Percentiles rank a stretch among this genome's conserved stretches.
Conservation (phyloP, 2,888 invertebrate genomes). For the Timema podura region DNA sequence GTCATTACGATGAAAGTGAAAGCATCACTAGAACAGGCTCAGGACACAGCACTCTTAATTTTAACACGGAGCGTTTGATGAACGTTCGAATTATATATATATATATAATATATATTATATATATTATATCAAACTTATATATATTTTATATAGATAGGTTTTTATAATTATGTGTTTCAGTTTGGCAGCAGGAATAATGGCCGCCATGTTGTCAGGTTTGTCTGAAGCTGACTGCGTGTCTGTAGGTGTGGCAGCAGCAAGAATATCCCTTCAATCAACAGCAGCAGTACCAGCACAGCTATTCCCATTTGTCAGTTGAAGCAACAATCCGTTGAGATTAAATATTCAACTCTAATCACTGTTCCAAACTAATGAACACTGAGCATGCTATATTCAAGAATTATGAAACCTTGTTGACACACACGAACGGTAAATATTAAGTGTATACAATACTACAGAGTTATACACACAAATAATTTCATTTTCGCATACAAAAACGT, state of each 20-base stretch:
- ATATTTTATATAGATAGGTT: neutral
- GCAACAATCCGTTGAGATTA: neutral
- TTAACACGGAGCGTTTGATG: too few species aligned
- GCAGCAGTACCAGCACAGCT: constrained; percentile 54
- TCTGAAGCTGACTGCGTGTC: constrained; percentile 56
- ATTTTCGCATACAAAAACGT: too few species aligned
- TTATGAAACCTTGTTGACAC: too few species aligned
- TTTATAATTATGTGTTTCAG: constrained; percentile 30
- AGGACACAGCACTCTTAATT: too few species aligned
- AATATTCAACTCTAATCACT: neutral
- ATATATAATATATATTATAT: neutral
- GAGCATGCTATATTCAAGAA: too few species aligned
- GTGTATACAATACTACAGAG: too few species aligned
- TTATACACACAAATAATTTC: too few species aligned
- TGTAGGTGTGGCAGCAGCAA: constrained; percentile 60
- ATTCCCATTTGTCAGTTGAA: neutral
- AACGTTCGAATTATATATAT: neutral
- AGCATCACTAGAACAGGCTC: too few species aligned
- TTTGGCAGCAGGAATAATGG: constrained; percentile 57
- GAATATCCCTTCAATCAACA: constrained; percentile 53
- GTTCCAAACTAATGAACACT: too few species aligned
- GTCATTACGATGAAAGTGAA: too few species aligned
- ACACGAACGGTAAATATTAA: too few species aligned
- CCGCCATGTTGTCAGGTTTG: constrained; percentile 55
- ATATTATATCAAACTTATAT: neutral